phyloP scores from a whole-genome alignment of 1,140 invertebrate species.

The Procambarus virginalis region DNA sequence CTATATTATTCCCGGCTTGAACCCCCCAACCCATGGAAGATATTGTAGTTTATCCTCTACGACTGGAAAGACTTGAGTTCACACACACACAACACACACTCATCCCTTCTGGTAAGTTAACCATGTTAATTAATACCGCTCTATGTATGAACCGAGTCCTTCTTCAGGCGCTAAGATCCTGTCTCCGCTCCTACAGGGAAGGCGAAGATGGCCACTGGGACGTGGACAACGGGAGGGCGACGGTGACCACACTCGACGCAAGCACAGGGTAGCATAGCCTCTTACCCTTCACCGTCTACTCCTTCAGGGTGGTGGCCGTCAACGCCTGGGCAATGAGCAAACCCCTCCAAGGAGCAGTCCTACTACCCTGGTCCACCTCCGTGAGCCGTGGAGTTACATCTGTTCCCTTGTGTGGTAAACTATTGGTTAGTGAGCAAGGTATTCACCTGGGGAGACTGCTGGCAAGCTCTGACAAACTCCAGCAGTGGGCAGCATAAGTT shows the following conservation, averaged over 20 bases:
- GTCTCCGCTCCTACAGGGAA: constrained; percentile 70
- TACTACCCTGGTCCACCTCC: constrained; percentile 84
- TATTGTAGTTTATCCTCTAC: too few species aligned
- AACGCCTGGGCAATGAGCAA: constrained; percentile 82
- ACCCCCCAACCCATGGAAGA: too few species aligned
- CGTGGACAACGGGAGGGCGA: constrained; percentile 77
- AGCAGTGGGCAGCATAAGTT: too few species aligned
- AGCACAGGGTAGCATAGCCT: constrained; percentile 78
- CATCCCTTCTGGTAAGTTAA: background rate
- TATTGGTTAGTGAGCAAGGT: too few species aligned
- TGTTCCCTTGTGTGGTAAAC: too few species aligned
- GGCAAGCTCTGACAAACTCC: too few species aligned
- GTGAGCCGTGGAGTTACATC: too few species aligned
- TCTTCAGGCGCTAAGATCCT: background rate
- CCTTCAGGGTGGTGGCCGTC: constrained; percentile 82
- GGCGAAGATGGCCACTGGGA: constrained; percentile 75
- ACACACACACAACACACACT: background rate
- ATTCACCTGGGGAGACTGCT: too few species aligned
- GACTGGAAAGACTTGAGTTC: too few species aligned
- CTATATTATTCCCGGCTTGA: too few species aligned
- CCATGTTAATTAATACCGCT: too few species aligned
- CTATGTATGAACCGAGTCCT: background rate
- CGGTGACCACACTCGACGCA: constrained; percentile 80
- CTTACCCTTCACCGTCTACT: constrained; percentile 81
- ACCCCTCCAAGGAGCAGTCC: constrained; percentile 80